Conservation (phyloP, 2,797 vertebrate species). For the Lacerta agilis region DNA sequence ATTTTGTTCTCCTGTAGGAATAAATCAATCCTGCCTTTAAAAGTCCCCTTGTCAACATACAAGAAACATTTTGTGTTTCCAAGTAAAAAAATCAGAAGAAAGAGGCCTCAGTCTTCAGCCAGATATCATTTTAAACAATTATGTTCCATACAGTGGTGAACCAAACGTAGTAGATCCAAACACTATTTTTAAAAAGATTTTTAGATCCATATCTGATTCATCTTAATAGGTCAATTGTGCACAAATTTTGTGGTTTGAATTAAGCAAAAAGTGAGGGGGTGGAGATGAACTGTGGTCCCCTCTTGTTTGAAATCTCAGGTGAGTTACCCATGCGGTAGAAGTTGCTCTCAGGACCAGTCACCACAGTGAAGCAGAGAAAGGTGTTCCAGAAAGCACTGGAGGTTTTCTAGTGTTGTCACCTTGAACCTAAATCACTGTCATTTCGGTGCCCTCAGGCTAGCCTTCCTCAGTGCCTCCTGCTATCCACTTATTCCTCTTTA, state of each 20-base stretch:
- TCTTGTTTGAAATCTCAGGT: too few species aligned
- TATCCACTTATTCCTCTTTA: neutral
- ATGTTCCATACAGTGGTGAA: conserved; percentile 3
- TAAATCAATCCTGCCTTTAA: conserved; percentile 6
- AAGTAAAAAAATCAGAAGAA: conserved; percentile 4
- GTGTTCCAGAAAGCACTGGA: neutral
- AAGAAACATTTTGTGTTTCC: conserved; percentile 25
- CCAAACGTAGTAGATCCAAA: neutral
- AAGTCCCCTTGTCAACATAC: neutral
- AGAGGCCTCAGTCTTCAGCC: neutral
- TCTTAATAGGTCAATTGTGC: neutral
- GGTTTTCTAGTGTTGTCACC: neutral
- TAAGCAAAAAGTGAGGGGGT: neutral
- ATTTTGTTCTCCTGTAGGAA: conserved; percentile 7
- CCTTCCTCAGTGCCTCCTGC: neutral
- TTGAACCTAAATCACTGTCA: neutral
- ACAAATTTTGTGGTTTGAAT: neutral
- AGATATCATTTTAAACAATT: conserved; percentile 3
- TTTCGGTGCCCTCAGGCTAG: too few species aligned
- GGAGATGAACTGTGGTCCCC: neutral
- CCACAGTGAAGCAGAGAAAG: neutral
- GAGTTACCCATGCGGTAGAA: too few species aligned
- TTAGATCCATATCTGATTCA: neutral
- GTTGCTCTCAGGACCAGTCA: too few species aligned
- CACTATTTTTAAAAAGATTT: neutral